These are phyloP conservation scores for Listronotus bonariensis DNA, from an alignment of 1,140 invertebrate genomes.

Conservation along the genomic window DNA sequence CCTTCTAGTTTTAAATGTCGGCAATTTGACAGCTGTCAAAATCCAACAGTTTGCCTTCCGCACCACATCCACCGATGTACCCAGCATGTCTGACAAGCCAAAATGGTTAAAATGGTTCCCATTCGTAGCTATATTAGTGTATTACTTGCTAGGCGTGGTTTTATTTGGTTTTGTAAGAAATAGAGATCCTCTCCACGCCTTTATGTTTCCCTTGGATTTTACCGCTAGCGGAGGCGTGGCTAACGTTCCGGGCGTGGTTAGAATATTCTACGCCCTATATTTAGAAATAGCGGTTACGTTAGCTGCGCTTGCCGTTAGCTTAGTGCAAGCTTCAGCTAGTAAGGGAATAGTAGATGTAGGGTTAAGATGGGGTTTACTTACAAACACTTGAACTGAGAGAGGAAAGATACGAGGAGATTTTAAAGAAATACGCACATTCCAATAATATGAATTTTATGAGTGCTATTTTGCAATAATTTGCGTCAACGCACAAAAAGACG, in stretches of 20 bases:
- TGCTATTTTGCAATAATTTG: too few relatives aligned
- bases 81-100: slow-evolving; percentile 41
- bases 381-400: slow-evolving; percentile 54
- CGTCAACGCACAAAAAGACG: too few relatives aligned
- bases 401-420: neutral
- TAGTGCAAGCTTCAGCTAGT: slow-evolving; percentile 63
- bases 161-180: slow-evolving; percentile 64
- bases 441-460: neutral
- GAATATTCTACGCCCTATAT: slow-evolving; percentile 69
- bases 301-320: slow-evolving; percentile 63
- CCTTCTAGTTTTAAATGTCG: slow-evolving; percentile 66
- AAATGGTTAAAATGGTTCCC: slow-evolving; percentile 57
- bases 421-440: slow-evolving; percentile 1
- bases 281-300: slow-evolving; percentile 69
- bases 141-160: slow-evolving; percentile 65
- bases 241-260: slow-evolving; percentile 61
- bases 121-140: slow-evolving; percentile 56
- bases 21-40: slow-evolving; percentile 61
- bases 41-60: slow-evolving; percentile 57
- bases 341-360: slow-evolving; percentile 62
- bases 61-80: slow-evolving; percentile 44
- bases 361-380: slow-evolving; percentile 61
- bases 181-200: slow-evolving; percentile 60
- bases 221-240: slow-evolving; percentile 70
- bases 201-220: slow-evolving; percentile 72